Evolutionary conservation across 2,888 invertebrate species (phyloP).

Genomic region (Pollenia angustigena): DNA sequence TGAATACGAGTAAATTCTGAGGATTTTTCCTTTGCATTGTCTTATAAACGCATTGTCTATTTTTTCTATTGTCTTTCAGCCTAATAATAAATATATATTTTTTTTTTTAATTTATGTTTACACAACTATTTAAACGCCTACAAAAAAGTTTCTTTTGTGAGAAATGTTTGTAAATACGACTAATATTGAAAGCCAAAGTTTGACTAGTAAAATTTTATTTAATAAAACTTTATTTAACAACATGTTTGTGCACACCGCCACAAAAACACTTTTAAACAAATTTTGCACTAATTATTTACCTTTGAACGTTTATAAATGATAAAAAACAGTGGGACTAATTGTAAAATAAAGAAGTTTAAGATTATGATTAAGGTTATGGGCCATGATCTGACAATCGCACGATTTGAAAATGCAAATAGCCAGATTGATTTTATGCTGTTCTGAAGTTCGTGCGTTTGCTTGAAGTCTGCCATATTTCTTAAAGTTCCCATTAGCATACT

Average conservation of each 20-base stretch:
- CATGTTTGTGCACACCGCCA: conserved; percentile 34
- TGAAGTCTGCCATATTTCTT: no score
- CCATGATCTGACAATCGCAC: no score
- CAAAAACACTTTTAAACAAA: background rate
- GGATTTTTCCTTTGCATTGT: background rate
- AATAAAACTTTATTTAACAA: conserved; percentile 58
- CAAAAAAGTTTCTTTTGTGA: background rate
- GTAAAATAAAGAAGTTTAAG: no score
- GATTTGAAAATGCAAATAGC: no score
- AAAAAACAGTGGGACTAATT: background rate
- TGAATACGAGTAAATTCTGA: no score
- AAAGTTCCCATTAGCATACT: no score
- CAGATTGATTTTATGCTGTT: no score
- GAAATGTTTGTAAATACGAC: conserved; percentile 24
- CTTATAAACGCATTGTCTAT: background rate
- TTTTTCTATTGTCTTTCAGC: background rate
- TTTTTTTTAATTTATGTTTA: conserved; percentile 24
- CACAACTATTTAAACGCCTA: conserved; percentile 32
- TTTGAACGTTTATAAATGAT: background rate
- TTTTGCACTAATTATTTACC: background rate
- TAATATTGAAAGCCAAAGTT: conserved; percentile 27
- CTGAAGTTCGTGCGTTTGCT: no score
- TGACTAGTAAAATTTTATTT: conserved; percentile 57
- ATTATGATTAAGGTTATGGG: no score
- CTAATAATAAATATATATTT: background rate